A percentile compares a stretch with the other conserved stretches of the same genome.
These are phyloP conservation scores for Drosophila ohnishii DNA, from an alignment of 1,140 invertebrate genomes.

Conservation along the genomic window DNA sequence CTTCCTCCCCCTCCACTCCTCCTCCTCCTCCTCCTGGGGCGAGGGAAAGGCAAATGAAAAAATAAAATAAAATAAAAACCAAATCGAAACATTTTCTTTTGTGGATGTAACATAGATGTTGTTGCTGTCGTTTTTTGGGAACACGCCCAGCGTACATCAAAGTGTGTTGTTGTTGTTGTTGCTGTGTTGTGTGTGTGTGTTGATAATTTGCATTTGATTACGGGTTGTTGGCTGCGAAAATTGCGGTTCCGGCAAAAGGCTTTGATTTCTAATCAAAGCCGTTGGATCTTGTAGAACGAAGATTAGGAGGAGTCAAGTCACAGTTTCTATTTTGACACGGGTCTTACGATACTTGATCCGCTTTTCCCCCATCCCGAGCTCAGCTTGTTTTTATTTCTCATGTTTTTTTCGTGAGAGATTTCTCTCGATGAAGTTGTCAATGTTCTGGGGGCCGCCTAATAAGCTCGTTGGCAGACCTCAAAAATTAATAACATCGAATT, in stretches of 20 bases:
- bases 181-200: slow-evolving; percentile 31
- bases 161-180: slow-evolving; percentile 10
- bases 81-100: slow-evolving; percentile 73
- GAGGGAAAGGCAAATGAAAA: slow-evolving; percentile 31
- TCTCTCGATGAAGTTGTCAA: slow-evolving; percentile 63
- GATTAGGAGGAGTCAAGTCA: slow-evolving; percentile 42
- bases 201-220: slow-evolving; percentile 80
- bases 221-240: slow-evolving; percentile 67
- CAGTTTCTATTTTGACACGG: slow-evolving; percentile 51
- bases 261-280: slow-evolving; percentile 70
- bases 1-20: neutral
- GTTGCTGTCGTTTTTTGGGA: slow-evolving; percentile 26
- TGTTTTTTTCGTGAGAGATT: slow-evolving; percentile 7
- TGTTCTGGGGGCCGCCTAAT: slow-evolving; percentile 66
- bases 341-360: slow-evolving; percentile 69
- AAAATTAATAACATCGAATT: slow-evolving; percentile 68
- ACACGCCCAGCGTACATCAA: slow-evolving; percentile 53
- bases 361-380: neutral
- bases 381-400: neutral
- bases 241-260: slow-evolving; percentile 69
- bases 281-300: slow-evolving; percentile 64
- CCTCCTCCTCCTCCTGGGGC: neutral
- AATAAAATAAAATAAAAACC: slow-evolving; percentile 37
- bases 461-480: slow-evolving; percentile 62
- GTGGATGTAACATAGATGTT: slow-evolving; percentile 25